Evolutionary conservation across 1,140 invertebrate genomes (phyloP).

Genomic region (Drosophila micromelanica): DNA sequence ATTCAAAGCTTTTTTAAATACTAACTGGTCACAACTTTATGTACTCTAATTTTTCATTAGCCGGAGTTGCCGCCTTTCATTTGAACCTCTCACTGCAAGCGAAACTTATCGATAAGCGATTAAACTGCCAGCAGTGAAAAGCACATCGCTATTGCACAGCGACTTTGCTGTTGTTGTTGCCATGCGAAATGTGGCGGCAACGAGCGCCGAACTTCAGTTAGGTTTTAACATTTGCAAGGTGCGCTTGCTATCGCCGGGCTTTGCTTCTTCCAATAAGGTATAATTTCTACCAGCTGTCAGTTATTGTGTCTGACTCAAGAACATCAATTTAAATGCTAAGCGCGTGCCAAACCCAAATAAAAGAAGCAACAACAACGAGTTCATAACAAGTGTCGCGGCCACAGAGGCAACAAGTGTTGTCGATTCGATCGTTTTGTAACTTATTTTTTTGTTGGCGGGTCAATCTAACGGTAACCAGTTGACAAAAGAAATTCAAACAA

Average conservation of each 20-base stretch:
- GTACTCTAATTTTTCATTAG: too few species aligned
- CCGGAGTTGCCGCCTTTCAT: constrained; percentile 2
- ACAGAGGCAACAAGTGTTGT: constrained; percentile 38
- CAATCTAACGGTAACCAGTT: constrained; percentile 68
- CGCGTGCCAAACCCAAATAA: constrained; percentile 44
- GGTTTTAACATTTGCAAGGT: constrained; percentile 51
- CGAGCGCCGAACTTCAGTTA: constrained; percentile 38
- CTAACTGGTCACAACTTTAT: too few species aligned
- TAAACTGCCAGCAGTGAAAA: neutral
- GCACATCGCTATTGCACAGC: constrained; percentile 29
- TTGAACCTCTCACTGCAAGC: neutral
- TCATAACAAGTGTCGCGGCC: constrained; percentile 38
- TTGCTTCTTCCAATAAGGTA: constrained; percentile 1
- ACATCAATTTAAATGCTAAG: constrained; percentile 35
- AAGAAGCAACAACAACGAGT: constrained; percentile 18
- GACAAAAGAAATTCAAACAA: constrained; percentile 70
- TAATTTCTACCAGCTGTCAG: constrained; percentile 4
- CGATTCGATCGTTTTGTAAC: constrained; percentile 35
- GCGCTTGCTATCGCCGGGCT: constrained; percentile 36
- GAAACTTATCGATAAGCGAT: constrained; percentile 10
- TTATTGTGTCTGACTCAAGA: constrained; percentile 20
- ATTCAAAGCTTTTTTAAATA: too few species aligned
- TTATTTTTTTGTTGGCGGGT: constrained; percentile 51
- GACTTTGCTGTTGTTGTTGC: constrained; percentile 19
- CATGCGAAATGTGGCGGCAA: constrained; percentile 51